phyloP scores from a whole-genome alignment of 1,140 invertebrate genomes.

The Hyles euphorbiae region DNA sequence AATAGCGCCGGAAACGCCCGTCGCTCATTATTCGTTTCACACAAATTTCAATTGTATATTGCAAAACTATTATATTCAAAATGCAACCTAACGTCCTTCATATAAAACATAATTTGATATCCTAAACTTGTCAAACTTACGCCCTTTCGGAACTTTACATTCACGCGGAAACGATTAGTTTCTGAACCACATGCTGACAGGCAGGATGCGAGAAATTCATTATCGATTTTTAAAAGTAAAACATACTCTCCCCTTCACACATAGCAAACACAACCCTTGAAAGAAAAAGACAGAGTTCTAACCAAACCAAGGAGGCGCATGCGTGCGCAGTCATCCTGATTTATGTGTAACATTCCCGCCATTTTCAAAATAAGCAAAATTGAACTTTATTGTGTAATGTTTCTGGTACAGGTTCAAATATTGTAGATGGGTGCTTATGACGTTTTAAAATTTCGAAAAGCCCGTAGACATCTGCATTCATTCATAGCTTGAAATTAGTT shows the following conservation, averaged over 20 bases:
- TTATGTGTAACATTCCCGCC: neutral
- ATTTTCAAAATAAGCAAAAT: neutral
- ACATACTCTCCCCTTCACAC: slow-evolving; percentile 29
- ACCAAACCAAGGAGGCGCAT: slow-evolving; percentile 37
- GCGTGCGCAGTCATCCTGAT: slow-evolving; percentile 24
- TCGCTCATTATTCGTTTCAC: slow-evolving; percentile 46
- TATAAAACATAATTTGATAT: slow-evolving; percentile 11
- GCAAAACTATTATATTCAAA: slow-evolving; percentile 13
- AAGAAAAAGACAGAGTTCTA: slow-evolving; percentile 36
- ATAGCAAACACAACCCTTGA: slow-evolving; percentile 5
- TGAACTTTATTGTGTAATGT: slow-evolving; percentile 10
- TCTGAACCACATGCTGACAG: slow-evolving; percentile 65
- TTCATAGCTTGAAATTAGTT: slow-evolving; percentile 12
- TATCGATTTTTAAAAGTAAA: slow-evolving; percentile 64
- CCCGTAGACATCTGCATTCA: slow-evolving; percentile 20
- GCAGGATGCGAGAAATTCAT: slow-evolving; percentile 64
- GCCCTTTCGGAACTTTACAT: slow-evolving; percentile 21
- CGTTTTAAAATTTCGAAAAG: neutral
- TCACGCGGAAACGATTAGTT: slow-evolving; percentile 67
- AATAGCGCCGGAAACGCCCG: slow-evolving; percentile 49
- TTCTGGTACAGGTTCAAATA: no score
- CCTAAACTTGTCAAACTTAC: slow-evolving; percentile 13
- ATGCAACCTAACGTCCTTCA: slow-evolving; percentile 1
- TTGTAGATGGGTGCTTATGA: neutral
- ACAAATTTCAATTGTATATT: slow-evolving; percentile 6